Conservation (phyloP, 1,140 invertebrate species). For the Ceratitis capitata region DNA sequence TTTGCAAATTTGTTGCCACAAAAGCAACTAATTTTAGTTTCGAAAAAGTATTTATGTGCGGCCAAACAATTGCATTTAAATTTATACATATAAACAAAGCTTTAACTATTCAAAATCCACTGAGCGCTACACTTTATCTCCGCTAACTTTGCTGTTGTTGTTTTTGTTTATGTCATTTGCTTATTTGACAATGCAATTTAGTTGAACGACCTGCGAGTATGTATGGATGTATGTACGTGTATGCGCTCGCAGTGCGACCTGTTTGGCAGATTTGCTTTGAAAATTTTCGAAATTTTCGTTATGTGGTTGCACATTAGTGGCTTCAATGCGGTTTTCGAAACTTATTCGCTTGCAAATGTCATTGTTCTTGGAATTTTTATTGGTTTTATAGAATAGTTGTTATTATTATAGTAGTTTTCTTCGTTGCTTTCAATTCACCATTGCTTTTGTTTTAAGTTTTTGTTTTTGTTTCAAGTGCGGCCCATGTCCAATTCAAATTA, state of each 20-base stretch:
- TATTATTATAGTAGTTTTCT: too few relatives aligned
- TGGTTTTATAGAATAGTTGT: not conserved
- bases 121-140: not conserved
- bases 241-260: not conserved
- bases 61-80: not conserved
- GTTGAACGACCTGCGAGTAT: constrained; percentile 37
- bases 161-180: constrained; percentile 17
- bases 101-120: not conserved
- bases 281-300: constrained; percentile 2
- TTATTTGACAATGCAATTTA: constrained; percentile 10
- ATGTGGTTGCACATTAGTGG: constrained; percentile 34
- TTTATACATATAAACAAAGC: not conserved
- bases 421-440: not conserved
- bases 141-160: not conserved
- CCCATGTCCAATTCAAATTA: constrained; percentile 30
- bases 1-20: constrained; percentile 19
- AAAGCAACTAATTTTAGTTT: not conserved
- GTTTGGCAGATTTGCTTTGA: not conserved
- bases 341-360: constrained; percentile 15
- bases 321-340: constrained; percentile 33
- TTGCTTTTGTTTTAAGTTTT: too few relatives aligned
- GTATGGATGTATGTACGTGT: too few relatives aligned
- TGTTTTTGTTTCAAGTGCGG: not conserved
- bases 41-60: not conserved
- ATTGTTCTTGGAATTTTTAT: constrained; percentile 25